A percentile compares a stretch with the other conserved stretches of the same genome.
Evolutionary conservation across 2,113 vertebrate genomes (phyloP).

Genomic region (Corythornis cristatus): DNA sequence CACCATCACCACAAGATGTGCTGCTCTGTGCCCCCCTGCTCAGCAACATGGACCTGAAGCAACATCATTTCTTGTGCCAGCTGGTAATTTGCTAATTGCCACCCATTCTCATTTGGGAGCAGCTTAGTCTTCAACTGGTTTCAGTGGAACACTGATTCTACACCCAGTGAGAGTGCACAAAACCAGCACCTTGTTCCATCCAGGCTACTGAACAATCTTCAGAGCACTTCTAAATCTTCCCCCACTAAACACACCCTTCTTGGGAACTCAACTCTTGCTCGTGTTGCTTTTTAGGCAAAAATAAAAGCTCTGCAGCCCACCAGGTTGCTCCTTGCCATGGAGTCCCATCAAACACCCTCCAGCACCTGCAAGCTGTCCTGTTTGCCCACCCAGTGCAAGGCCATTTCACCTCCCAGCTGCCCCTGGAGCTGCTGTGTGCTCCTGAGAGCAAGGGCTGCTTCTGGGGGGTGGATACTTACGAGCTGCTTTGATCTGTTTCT

Average conservation of each 20-base stretch:
- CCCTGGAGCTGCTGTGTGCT: not conserved
- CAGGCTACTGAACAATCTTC: not conserved
- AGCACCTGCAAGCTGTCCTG: not conserved
- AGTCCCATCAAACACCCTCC: not conserved
- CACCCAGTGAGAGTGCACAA: not conserved
- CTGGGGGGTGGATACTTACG: conserved; percentile 83
- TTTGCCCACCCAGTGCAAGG: not conserved
- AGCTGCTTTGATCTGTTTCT: conserved; percentile 98
- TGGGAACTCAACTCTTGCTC: not conserved
- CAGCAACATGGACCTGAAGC: not conserved
- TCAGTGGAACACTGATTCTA: not conserved
- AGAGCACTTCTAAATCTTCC: not conserved
- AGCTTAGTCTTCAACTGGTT: not conserved
- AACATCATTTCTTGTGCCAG: not conserved
- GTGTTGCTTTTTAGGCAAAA: not conserved
- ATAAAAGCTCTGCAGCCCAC: not conserved
- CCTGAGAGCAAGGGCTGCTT: not conserved
- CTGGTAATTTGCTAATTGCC: not conserved
- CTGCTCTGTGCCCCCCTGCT: not conserved
- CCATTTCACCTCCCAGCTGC: not conserved
- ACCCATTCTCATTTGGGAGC: not conserved
- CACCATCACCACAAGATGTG: not conserved
- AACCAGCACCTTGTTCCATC: not conserved
- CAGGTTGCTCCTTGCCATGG: not conserved
- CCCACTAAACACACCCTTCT: not conserved